Conservation (phyloP, 2,113 vertebrate species). For the Canis aureus region DNA sequence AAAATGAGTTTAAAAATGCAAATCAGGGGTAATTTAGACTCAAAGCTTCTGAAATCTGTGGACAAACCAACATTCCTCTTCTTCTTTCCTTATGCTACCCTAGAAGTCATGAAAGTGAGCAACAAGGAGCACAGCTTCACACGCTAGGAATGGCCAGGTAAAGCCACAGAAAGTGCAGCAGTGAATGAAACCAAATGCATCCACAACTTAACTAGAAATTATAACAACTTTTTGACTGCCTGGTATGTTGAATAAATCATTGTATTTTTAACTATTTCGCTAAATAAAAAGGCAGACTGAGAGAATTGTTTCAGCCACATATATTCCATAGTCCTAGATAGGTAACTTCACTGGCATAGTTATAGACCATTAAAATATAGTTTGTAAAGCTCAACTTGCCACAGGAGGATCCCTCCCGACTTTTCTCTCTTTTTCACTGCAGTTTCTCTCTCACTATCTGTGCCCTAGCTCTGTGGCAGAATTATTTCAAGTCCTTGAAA, state of each 20-base stretch:
- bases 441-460: no score
- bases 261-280: neutral
- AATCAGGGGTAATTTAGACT: neutral
- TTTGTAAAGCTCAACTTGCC: accelerated
- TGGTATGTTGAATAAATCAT: neutral
- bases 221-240: neutral
- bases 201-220: neutral
- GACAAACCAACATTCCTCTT: neutral
- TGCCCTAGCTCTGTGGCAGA: neutral
- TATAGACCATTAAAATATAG: neutral
- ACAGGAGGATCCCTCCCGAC: neutral
- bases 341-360: accelerated
- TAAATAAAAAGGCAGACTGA: neutral
- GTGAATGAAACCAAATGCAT: neutral
- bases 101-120: accelerated
- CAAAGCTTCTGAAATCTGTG: neutral
- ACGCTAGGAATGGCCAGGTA: accelerated
- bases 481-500: neutral
- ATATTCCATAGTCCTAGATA: accelerated
- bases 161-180: accelerated
- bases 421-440: no score
- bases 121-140: accelerated
- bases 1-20: neutral
- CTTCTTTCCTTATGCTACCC: no score
- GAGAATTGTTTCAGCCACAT: neutral